Evolutionary conservation across 2,797 vertebrate species (phyloP).

Genomic region (Aldrovandia affinis): DNA sequence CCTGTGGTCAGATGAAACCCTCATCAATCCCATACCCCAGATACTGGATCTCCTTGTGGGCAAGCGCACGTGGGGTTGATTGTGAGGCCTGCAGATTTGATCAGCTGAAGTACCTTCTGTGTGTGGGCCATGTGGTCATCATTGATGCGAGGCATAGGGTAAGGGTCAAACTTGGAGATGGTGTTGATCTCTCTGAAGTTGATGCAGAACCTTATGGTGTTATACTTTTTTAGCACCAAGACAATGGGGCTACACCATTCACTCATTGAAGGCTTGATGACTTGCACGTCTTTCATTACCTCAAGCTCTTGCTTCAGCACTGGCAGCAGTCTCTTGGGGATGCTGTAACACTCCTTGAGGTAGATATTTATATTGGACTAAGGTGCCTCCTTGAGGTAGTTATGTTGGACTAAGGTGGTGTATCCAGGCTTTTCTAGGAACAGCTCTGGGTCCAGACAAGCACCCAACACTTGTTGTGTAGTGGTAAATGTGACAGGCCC

Average conservation of each 20-base stretch:
- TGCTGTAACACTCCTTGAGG: neutral
- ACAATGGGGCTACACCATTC: neutral
- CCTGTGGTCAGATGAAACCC: conserved; percentile 19
- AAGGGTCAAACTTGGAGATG: neutral
- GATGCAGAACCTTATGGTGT: neutral
- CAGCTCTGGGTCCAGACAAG: neutral
- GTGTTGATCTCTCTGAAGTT: neutral
- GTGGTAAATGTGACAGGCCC: neutral
- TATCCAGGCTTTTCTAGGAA: neutral
- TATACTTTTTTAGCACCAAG: neutral
- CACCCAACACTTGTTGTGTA: neutral
- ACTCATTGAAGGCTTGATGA: neutral
- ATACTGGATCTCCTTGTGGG: conserved; percentile 10
- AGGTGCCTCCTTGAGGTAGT: neutral
- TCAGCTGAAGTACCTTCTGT: neutral
- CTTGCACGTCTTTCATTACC: neutral
- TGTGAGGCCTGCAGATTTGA: conserved; percentile 11
- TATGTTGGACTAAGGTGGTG: neutral
- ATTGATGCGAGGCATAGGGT: neutral
- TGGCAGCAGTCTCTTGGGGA: neutral
- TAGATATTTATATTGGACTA: neutral
- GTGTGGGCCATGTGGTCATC: neutral
- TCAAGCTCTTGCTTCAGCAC: neutral
- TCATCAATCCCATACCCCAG: conserved; percentile 32
- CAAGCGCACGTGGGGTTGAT: conserved; percentile 17